These are phyloP conservation scores for Bombycilla garrulus DNA, from an alignment of 2,113 vertebrate species.

Conservation along the genomic window DNA sequence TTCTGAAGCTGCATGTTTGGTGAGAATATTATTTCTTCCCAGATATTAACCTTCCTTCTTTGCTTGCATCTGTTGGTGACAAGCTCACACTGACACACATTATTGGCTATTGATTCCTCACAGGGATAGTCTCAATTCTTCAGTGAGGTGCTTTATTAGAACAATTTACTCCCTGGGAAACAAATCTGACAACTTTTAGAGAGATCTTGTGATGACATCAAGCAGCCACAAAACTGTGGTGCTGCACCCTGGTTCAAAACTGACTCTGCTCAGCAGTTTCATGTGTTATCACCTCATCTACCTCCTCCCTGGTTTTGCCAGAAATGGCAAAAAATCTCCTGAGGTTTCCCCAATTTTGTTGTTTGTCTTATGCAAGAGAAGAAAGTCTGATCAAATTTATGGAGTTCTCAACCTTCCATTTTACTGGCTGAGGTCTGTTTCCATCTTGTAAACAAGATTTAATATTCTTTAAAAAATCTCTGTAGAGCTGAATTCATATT, in stretches of 20 bases:
- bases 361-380: neutral
- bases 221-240: neutral
- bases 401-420: neutral
- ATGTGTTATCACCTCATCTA: neutral
- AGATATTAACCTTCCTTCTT: neutral
- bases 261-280: neutral
- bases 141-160: neutral
- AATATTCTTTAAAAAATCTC: neutral
- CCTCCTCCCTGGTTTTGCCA: neutral
- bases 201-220: neutral
- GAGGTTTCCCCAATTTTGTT: neutral
- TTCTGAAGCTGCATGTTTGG: neutral
- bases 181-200: neutral
- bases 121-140: neutral
- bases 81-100: neutral
- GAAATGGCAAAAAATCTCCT: neutral
- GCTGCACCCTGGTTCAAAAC: neutral
- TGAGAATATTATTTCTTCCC: neutral
- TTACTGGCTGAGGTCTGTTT: neutral
- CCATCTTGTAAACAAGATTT: neutral
- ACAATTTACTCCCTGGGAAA: neutral
- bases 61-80: neutral
- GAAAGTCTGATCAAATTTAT: neutral
- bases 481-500: neutral
- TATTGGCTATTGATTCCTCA: neutral